phyloP scores from a whole-genome alignment of 2,797 vertebrate genomes.

The Enteromius anoplus region DNA sequence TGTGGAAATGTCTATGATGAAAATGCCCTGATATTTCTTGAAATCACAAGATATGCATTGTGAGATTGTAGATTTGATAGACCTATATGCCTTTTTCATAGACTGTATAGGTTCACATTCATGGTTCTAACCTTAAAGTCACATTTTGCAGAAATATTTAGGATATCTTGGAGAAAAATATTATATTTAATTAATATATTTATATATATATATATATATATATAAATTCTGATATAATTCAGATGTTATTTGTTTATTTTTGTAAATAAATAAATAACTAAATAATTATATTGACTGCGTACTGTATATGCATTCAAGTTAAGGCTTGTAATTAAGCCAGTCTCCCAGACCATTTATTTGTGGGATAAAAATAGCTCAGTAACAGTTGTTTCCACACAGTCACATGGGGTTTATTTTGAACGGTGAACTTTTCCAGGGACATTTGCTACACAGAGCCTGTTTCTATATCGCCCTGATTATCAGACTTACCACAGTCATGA shows the following conservation, averaged over 20 bases:
- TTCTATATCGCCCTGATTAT: neutral
- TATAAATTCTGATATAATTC: neutral
- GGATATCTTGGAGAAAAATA: neutral
- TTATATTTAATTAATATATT: no score
- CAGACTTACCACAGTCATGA: constrained; percentile 21
- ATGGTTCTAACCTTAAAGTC: neutral
- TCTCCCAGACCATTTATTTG: neutral
- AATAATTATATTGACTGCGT: neutral
- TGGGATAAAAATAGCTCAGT: constrained; percentile 34
- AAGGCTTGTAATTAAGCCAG: neutral
- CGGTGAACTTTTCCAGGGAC: neutral
- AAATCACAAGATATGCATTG: neutral
- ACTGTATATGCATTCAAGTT: neutral
- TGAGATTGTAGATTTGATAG: neutral
- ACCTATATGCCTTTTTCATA: neutral
- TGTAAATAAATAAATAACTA: neutral
- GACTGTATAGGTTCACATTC: neutral
- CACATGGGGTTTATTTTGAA: constrained; percentile 16
- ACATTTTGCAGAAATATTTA: neutral
- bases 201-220: no score
- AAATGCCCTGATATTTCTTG: no score
- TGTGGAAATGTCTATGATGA: neutral
- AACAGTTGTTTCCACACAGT: constrained; percentile 20
- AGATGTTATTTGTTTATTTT: neutral
- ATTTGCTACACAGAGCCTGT: neutral